Base-by-base conservation (phyloP, 2,888 invertebrate genomes). In the Sesia bembeciformis region DNA sequence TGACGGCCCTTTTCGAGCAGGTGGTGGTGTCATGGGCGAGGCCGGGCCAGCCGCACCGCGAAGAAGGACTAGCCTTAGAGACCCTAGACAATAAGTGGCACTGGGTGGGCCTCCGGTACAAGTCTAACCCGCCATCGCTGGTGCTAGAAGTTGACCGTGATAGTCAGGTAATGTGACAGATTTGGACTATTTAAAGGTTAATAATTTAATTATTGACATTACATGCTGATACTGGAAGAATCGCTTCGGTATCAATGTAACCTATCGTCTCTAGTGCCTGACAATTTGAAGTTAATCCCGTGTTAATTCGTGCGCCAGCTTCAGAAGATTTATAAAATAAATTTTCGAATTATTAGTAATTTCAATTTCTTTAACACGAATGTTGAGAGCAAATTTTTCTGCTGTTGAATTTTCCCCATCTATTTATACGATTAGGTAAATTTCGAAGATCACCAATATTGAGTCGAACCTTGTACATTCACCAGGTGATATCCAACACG, bases 1-100 rank as follows among this genome's bases (percentile, higher is more conserved):
- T 92, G 78, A 90, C 91, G 56, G 92, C 92, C 61, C 81, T 91
- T 65, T 85, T 83, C 72, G 92, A 92, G 70, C 89, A 91, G 68
- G 88, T 92, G 67, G 90, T 91, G 71, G 90, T 92, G 60, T 90
- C 91, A 51, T 87, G 92, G 78, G 88, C 90, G 68, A 82, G 91
- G 58, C 90, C 91, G 51, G 88, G 86, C 64, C 86, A 88, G 74
- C 67, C 72, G 62, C 85, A 79, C 54, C 81, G 91, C 59, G 94
- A 94, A 74, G 93, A 93, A 52, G 92, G 91, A 58, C 86, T 95
- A 57, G 89, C 90, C 54, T 93, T 92, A 57, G 92, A 92, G 70
- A 91, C 95, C 61, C 89, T 96, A 57, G 94, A 96, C 87, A 96
- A 96, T 83, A 91, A 90, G 69, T 96, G 96, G 96, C 95, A 96